A percentile compares a stretch with the other conserved stretches of the same genome.
phyloP scores from a whole-genome alignment of 2,797 vertebrate genomes.

The Gymnoscopelus microlampas region DNA sequence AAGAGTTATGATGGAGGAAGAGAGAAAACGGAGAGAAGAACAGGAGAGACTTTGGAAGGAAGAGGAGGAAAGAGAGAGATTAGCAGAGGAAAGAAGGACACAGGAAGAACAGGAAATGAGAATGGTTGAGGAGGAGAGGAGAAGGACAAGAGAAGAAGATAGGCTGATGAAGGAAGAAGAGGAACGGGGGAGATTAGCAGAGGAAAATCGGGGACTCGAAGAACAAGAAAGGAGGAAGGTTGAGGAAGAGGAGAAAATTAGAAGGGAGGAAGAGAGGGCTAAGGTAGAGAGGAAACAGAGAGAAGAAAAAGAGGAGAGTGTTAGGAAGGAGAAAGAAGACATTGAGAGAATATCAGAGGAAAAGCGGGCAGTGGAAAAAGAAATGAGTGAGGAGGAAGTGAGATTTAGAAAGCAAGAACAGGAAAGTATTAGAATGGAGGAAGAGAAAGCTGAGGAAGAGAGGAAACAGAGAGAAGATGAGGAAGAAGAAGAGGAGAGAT shows the following conservation, averaged over 20 bases:
- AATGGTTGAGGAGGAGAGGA: constrained; percentile 15
- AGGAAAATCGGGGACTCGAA: constrained; percentile 8
- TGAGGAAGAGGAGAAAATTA: constrained; percentile 23
- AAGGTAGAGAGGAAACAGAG: constrained; percentile 13
- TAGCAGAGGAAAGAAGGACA: not conserved
- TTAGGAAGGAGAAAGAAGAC: not conserved
- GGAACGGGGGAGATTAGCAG: constrained; percentile 4
- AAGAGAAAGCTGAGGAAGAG: not conserved
- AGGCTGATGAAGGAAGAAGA: constrained; percentile 4
- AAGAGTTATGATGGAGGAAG: not conserved
- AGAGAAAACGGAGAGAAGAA: constrained; percentile 17
- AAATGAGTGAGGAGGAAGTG: too few species aligned
- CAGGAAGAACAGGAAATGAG: constrained; percentile 14
- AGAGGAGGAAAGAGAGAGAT: constrained; percentile 26
- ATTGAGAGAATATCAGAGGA: not conserved
- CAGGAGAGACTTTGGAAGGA: not conserved
- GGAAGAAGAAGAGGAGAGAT: constrained; percentile 14
- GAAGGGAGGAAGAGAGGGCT: constrained; percentile 16
- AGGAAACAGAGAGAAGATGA: constrained; percentile 2
- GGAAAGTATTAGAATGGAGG: constrained; percentile 10
- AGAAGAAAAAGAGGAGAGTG: constrained; percentile 17
- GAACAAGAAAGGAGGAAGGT: constrained; percentile 13
- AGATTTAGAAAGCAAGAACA: constrained; percentile 18
- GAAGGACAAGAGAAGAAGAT: constrained; percentile 15
- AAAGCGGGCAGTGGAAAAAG: too few species aligned